Percentiles rank a stretch among this genome's conserved stretches.
phyloP scores from a whole-genome alignment of 1,140 invertebrate species.

The Conopomorpha cramerella region DNA sequence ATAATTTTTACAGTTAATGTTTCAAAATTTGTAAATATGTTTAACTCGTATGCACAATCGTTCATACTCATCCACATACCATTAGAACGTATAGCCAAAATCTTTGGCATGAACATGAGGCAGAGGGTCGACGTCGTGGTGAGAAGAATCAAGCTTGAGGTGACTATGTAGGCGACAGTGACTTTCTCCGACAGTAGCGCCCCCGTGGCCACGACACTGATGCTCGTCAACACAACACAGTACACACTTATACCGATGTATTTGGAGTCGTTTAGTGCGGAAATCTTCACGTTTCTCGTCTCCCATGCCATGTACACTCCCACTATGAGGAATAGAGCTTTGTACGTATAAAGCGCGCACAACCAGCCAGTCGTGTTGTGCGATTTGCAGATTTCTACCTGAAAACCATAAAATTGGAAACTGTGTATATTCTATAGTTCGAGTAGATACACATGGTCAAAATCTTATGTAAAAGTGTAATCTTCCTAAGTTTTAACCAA shows the following conservation, averaged over 20 bases:
- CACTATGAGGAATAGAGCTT: conserved; percentile 83
- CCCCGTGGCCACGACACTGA: conserved; percentile 82
- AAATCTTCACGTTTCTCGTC: conserved; percentile 94
- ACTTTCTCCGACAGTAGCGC: conserved; percentile 84
- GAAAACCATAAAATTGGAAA: conserved; percentile 16
- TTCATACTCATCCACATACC: too few species aligned
- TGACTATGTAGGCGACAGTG: conserved; percentile 82
- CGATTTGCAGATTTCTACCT: conserved; percentile 87
- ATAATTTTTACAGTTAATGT: too few species aligned
- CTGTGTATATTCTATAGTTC: not conserved
- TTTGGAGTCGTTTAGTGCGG: conserved; percentile 96
- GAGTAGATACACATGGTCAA: not conserved
- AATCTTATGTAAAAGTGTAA: too few species aligned
- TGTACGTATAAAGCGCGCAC: conserved; percentile 85
- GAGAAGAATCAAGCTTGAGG: conserved; percentile 79
- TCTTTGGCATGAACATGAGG: conserved; percentile 85
- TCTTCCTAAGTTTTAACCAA: not conserved
- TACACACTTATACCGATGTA: conserved; percentile 95
- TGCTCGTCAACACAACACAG: conserved; percentile 86
- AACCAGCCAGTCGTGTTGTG: conserved; percentile 86
- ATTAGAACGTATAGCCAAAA: conserved; percentile 75
- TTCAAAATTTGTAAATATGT: too few species aligned
- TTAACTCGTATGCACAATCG: too few species aligned
- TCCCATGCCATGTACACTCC: conserved; percentile 98
- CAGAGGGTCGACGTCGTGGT: conserved; percentile 86